Percentiles rank a stretch among this genome's conserved stretches.
Evolutionary conservation across 2,113 vertebrate species (phyloP).

Genomic region (Melanerpes aurifrons): DNA sequence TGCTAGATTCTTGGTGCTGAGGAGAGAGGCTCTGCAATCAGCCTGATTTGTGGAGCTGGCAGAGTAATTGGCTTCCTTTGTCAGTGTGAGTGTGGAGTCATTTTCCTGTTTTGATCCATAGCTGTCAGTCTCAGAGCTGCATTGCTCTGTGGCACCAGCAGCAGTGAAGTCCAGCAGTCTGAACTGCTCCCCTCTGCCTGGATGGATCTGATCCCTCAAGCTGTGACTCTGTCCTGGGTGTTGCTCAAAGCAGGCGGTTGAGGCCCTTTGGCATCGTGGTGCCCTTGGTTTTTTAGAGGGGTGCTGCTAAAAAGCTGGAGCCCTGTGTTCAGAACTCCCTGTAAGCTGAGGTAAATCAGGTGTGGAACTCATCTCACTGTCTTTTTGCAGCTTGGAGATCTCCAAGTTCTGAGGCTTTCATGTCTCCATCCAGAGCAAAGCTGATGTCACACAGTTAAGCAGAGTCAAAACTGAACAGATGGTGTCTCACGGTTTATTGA

Average conservation of each 20-base stretch:
- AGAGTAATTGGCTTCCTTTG: background rate
- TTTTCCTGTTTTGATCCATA: background rate
- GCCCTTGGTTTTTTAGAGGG: background rate
- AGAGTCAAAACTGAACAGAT: background rate
- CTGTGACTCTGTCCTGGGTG: background rate
- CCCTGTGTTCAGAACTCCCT: background rate
- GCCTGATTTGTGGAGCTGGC: background rate
- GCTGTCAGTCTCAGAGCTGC: background rate
- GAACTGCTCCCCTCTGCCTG: background rate
- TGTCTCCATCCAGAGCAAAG: background rate
- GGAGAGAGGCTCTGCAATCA: background rate
- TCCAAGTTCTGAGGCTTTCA: rapidly evolving
- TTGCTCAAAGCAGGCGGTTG: background rate
- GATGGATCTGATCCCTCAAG: background rate
- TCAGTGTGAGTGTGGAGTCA: background rate
- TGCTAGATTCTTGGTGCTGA: background rate
- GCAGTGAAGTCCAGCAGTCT: background rate
- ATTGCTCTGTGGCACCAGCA: background rate
- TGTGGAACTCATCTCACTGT: background rate
- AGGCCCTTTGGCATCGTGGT: background rate
- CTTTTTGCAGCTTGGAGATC: background rate
- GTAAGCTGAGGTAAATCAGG: background rate
- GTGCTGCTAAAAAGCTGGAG: background rate
- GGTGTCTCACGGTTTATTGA: background rate
- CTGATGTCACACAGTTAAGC: background rate